phyloP scores from a whole-genome alignment of 35 echinoderm and acorn worm genomes.

The Apostichopus parvimensis region DNA sequence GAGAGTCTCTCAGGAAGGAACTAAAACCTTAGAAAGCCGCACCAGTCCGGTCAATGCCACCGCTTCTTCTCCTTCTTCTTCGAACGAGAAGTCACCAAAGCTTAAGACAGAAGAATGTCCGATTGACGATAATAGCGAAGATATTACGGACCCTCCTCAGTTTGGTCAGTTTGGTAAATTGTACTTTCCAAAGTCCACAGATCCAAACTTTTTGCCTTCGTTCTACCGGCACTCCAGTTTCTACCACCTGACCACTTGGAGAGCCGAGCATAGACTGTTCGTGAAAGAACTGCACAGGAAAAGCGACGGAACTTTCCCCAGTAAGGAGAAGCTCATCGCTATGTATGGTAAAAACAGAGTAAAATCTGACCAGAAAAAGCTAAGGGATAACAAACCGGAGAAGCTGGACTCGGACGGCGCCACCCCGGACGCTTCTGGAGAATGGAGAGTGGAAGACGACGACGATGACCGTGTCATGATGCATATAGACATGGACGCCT shows the following conservation, averaged over 20 bases:
- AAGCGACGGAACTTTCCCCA: conserved; percentile 67
- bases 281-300: conserved; percentile 77
- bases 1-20: no score
- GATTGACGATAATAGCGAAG: no score
- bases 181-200: conserved; percentile 60
- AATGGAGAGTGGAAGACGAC: not conserved
- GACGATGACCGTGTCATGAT: conserved; percentile 60
- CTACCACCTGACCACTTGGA: conserved; percentile 95
- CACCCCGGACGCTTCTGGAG: not conserved
- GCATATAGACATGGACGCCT: conserved; percentile 99
- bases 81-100: no score
- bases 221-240: conserved; percentile 95
- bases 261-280: conserved; percentile 85
- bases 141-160: no score
- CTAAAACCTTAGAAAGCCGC: no score
- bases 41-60: no score
- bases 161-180: no score
- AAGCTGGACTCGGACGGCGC: not conserved
- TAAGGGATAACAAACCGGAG: not conserved
- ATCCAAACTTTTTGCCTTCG: conserved; percentile 77
- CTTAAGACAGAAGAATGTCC: no score
- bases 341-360: not conserved
- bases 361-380: not conserved
- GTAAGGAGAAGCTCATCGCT: conserved; percentile 61
- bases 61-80: no score